Base-by-base conservation (phyloP, 2,797 vertebrate species). In the Myoxocephalus aenaeus region DNA sequence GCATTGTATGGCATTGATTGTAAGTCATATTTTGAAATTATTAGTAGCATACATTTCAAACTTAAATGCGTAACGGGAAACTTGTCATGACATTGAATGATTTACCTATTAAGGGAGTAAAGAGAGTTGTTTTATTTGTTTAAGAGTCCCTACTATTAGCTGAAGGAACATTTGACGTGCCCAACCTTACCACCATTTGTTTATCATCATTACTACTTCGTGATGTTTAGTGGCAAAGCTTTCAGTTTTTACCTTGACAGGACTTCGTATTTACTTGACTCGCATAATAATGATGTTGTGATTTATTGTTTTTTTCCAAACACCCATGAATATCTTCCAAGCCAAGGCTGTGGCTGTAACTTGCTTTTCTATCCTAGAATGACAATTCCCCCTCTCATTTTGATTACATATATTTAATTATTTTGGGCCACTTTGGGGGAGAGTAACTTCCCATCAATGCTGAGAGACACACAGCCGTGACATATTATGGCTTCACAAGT, bases 201-300 rank as follows among this genome's bases (percentile, higher is more conserved):
- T 68, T 61, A 58, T 14, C 7, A 68, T 29, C 22, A 58, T 59
- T 22, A 29, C 13, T 44, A 61, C 34, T 27, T 18, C 14, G 14
- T 25, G 1, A 58, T 44, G 27, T 67, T 51, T 42, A 32, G 2
- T 58, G 32, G 22, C 0, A 13, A 40, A 25, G 8, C 29, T 27
- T 29, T 59, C 48, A 15, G 8, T 38, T 65, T 32, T 2, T 11
- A 12, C 14, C 36, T 53, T 57, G 34, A 32, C 29, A 27, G 29
- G 40, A 42, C 36, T 61, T 62, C 64, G 11, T 50, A 50, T 77
- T 64, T 15, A 38, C n/a, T 77, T 59, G 57, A 27, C 13, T 14
- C 29, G 65, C 36, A 34, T 48, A 36, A 64, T 51, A 64, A 63
- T 73, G 22, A 59, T 17, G 3, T 44, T 36, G 25, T 42, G 12